Evolutionary conservation across 2,113 vertebrate genomes (phyloP).

Genomic region (Cyprichromis sp.): DNA sequence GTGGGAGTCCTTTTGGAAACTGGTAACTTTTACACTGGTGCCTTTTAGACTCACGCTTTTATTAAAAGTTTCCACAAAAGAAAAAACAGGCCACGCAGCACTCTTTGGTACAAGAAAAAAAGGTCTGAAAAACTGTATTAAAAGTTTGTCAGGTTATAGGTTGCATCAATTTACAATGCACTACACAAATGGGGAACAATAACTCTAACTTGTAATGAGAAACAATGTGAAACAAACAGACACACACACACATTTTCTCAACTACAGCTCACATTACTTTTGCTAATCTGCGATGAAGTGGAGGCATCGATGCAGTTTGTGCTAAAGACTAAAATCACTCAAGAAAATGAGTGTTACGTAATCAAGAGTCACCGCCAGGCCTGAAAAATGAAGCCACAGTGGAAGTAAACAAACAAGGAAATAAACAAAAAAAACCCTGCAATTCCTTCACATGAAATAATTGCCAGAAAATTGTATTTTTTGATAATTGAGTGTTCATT

Average conservation of each 20-base stretch:
- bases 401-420: background rate
- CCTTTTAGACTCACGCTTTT: constrained; percentile 38
- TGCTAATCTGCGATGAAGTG: accelerated
- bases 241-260: background rate
- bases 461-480: background rate
- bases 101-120: background rate
- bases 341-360: background rate
- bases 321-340: background rate
- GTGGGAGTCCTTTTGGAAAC: constrained; percentile 49
- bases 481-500: background rate
- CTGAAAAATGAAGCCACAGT: accelerated
- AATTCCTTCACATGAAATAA: background rate
- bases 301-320: background rate
- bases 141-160: background rate
- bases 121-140: background rate
- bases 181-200: background rate
- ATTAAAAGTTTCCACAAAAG: constrained; percentile 30
- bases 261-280: background rate
- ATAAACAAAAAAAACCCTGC: accelerated
- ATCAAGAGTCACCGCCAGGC: background rate
- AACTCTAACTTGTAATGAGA: background rate
- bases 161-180: background rate
- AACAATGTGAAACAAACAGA: background rate
- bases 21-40: constrained; percentile 15
- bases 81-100: background rate